phyloP scores from a whole-genome alignment of 2,113 vertebrate genomes.

The Heterotilapia buettikoferi region DNA sequence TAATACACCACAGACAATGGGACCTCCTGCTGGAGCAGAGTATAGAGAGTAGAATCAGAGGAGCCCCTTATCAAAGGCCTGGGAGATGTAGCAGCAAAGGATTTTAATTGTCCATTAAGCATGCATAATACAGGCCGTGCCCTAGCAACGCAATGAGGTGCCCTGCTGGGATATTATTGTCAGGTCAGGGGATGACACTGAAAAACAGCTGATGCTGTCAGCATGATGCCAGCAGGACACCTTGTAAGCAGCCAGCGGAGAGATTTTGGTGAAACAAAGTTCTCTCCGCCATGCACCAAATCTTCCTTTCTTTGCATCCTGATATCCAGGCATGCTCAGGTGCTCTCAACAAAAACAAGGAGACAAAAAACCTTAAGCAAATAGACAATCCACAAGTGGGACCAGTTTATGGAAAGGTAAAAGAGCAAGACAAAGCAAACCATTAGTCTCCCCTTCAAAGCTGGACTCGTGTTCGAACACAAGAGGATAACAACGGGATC shows the following conservation, averaged over 20 bases:
- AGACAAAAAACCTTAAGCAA: slow-evolving; percentile 37
- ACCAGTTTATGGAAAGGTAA: slow-evolving; percentile 54
- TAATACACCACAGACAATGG: slow-evolving; percentile 88
- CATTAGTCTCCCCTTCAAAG: slow-evolving; percentile 58
- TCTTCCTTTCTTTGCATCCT: slow-evolving; percentile 33
- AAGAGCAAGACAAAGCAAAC: slow-evolving; percentile 53
- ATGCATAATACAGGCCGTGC: slow-evolving; percentile 87
- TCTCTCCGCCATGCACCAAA: slow-evolving; percentile 4
- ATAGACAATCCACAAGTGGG: slow-evolving; percentile 47
- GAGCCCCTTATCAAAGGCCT: slow-evolving; percentile 83
- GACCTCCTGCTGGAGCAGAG: slow-evolving; percentile 74
- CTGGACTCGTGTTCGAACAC: slow-evolving; percentile 50
- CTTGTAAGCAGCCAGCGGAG: slow-evolving; percentile 87
- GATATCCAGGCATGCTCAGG: slow-evolving; percentile 72
- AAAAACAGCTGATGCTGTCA: slow-evolving; percentile 97
- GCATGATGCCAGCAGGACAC: slow-evolving; percentile 83
- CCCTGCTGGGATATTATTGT: slow-evolving; percentile 89
- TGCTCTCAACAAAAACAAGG: slow-evolving; percentile 47
- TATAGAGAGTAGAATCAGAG: slow-evolving; percentile 78
- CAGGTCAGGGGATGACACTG: slow-evolving; percentile 75
- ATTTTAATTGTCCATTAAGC: slow-evolving; percentile 99
- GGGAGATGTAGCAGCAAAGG: slow-evolving; percentile 77
- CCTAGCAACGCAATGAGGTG: slow-evolving; percentile 84
- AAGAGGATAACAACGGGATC: slow-evolving; percentile 53
- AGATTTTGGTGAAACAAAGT: slow-evolving; percentile 11